These are phyloP conservation scores for Lordiphosa clarofinis DNA, from an alignment of 1,140 invertebrate genomes.

Conservation along the genomic window DNA sequence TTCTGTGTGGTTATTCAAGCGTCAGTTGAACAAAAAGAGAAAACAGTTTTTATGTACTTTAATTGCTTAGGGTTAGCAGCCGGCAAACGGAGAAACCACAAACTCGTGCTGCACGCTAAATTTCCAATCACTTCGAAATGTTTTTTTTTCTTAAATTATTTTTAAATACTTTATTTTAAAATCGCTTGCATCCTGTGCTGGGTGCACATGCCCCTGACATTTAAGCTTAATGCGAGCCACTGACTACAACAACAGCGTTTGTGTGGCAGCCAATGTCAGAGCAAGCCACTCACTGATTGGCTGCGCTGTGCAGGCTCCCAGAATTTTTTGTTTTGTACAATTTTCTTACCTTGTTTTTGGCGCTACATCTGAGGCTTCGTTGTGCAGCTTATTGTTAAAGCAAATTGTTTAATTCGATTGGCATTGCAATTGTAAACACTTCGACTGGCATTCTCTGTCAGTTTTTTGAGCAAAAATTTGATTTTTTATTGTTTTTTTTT, in stretches of 20 bases:
- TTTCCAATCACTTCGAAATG: slow-evolving; percentile 3
- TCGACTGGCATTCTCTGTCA: neutral
- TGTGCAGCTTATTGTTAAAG: slow-evolving; percentile 2
- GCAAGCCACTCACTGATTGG: slow-evolving; percentile 64
- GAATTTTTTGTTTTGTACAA: slow-evolving; percentile 13
- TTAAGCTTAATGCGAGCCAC: slow-evolving; percentile 47
- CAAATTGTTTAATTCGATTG: slow-evolving; percentile 1
- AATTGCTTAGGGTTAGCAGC: slow-evolving; percentile 35
- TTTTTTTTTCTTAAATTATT: slow-evolving; percentile 14
- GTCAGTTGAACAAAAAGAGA: neutral
- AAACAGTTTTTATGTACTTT: slow-evolving; percentile 42
- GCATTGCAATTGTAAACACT: neutral
- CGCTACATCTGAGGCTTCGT: slow-evolving; percentile 34
- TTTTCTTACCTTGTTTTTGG: slow-evolving; percentile 44
- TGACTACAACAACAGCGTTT: slow-evolving; percentile 35
- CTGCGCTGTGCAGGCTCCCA: slow-evolving; percentile 29
- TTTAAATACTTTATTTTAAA: slow-evolving; percentile 7
- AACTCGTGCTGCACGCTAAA: slow-evolving; percentile 52
- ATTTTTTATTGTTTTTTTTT: neutral
- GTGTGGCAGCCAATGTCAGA: slow-evolving; percentile 60
- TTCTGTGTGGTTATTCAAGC: slow-evolving; percentile 3
- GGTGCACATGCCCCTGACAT: slow-evolving; percentile 70
- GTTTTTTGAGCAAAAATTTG: neutral
- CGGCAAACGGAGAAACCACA: slow-evolving; percentile 18
- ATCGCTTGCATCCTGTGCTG: neutral